Evolutionary conservation across 2,113 vertebrate species (phyloP), one percentile per base, ranked within the genome.

Genomic region (Heterotilapia buettikoferi): DNA sequence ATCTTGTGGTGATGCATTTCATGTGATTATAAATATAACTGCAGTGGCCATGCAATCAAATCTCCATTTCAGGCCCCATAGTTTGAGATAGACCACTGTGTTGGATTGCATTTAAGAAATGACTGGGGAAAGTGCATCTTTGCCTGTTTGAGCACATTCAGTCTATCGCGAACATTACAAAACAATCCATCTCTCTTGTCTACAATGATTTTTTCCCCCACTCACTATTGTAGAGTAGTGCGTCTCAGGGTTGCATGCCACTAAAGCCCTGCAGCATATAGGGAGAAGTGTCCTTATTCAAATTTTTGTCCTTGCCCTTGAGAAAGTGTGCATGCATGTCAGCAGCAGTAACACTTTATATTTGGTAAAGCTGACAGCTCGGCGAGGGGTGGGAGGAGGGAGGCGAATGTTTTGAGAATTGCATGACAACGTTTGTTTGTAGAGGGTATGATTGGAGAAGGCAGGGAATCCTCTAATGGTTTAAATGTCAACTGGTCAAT

Each of bases 401-500:
- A 53, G 78, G 9, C 2, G 13, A 18, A 38, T 85, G 91, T 88
- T 90, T 91, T 79, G 87, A 93, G 81, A 91, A 92, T 89, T 73
- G 85, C 31, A 73, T 24, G 6, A 83, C 85, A 87, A 85, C 50
- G 57, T 92, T 91, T 92, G 92, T 94, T 95, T 94, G 89, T 79
- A 9, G 82, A 88, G 33, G 84, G 85, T 80, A 71, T 92, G 90
- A 94, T 93, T 94, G 88, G 88, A 91, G 85, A 86, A 86, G 90
- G 83, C 71, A 73, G 87, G 83, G 88, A 92, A 92, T 92, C 88
- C 87, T 94, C 88, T 84, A 86, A 92, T 91, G 92, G 93, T 91
- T 94, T 94, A 94, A 96, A 96, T 96, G 95, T 94, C 96, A 96
- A 87, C 88, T 89, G 92, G 94, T 96, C 95, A 95, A 96, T 96